A percentile compares a stretch with the other conserved stretches of the same genome.
Evolutionary conservation across 2,113 vertebrate species (phyloP).

Genomic region (Pachypanchax playfairii): DNA sequence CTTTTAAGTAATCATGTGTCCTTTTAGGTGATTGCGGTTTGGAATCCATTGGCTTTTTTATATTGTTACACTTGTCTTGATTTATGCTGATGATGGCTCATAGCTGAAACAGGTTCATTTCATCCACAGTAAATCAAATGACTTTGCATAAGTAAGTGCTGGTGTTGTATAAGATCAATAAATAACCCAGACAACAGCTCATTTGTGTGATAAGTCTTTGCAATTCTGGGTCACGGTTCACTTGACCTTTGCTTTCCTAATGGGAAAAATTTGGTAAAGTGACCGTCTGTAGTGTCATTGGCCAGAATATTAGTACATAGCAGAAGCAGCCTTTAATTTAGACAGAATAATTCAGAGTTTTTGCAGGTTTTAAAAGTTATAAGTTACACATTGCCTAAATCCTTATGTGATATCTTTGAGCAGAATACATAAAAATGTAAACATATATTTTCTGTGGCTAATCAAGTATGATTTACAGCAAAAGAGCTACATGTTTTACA

Average conservation of each 20-base stretch:
- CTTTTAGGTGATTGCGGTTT: background rate
- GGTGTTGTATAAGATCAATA: background rate
- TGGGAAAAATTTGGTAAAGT: background rate
- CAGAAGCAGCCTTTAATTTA: background rate
- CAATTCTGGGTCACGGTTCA: background rate
- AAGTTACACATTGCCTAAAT: no score
- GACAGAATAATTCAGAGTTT: background rate
- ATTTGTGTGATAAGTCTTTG: background rate
- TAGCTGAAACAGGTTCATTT: background rate
- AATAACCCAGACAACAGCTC: background rate
- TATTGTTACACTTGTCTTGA: background rate
- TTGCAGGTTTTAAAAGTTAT: background rate
- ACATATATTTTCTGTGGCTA: no score
- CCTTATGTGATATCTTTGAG: no score
- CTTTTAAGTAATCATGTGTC: background rate
- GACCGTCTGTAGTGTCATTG: background rate
- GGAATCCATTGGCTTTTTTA: background rate
- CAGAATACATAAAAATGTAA: no score
- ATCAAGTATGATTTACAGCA: no score
- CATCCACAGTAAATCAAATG: background rate
- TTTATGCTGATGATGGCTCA: constrained; percentile 1
- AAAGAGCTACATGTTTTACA: no score
- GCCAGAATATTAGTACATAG: background rate
- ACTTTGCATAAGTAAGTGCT: background rate
- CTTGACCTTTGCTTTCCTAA: background rate